Base-by-base conservation (phyloP, 2,113 vertebrate genomes). In the Actenoides lindsayi region DNA sequence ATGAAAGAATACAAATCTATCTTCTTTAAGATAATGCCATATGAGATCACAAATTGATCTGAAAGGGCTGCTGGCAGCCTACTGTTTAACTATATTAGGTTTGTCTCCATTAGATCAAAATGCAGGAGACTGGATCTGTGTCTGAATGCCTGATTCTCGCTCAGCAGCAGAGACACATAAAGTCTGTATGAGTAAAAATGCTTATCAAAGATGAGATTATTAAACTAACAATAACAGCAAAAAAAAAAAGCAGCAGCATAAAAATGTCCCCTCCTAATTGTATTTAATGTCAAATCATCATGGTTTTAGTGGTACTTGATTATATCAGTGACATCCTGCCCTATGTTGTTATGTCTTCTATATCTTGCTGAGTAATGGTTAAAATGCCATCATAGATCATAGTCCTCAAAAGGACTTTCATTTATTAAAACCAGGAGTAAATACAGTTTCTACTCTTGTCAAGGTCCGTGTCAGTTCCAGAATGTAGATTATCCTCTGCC, bases 101-200 rank as follows among this genome's bases (percentile, higher is more conserved):
- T 93, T 97, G 89, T 94, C 42, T 96, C 67, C 83, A 80, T 80
- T 75, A 92, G 44, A 87, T 89, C 62, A 93, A 90, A 95, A 94
- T 64, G 13, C 60, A 84, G 77, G n/a, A 67, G 74, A 20, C 46
- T 91, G 69, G 39, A 81, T 87, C 16, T 90, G 28, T 76, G 44
- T 92, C 83, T 93, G 48, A 90, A 87, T 82, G 37, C 87, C 93
- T 83, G 83, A 65, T 92, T 76, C 44, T 41, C 41, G 76, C 59
- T 75, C 74, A 82, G 63, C 7, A 90, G 44, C 37, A 63, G 54
- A 90, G 83, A 95, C 75, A 91, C 83, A 88, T 11, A 89, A 89
- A 96, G 87, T 79, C 86, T 89, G 75, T 56, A 33, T 60, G 65
- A 94, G 28, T 68, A 91, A 92, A 89, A 10, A 75, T 54, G 73